Percentiles rank a stretch among this genome's conserved stretches.
These are phyloP conservation scores for Cinara cedri DNA, from an alignment of 2,888 invertebrate species.

Conservation along the genomic window DNA sequence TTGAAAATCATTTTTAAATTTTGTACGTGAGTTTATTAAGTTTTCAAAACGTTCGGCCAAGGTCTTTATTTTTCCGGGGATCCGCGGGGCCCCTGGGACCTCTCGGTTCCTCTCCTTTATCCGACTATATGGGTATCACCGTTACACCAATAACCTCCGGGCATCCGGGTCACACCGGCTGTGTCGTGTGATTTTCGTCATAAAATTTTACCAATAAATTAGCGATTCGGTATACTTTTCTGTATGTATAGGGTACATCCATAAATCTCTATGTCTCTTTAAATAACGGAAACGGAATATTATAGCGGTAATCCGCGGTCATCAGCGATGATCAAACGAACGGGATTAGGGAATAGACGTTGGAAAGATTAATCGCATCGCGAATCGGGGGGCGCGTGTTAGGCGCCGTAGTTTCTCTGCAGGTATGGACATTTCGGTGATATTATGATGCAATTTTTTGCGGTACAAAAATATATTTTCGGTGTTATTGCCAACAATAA, in stretches of 20 bases:
- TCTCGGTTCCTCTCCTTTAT: too few relatives aligned
- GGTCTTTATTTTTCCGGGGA: too few relatives aligned
- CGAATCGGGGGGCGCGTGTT: neutral
- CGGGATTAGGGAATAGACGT: slow-evolving; percentile 3
- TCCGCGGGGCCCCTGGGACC: too few relatives aligned
- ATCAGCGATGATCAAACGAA: slow-evolving; percentile 7
- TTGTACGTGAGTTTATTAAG: too few relatives aligned
- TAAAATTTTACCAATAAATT: neutral
- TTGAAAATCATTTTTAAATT: too few relatives aligned
- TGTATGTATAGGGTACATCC: neutral
- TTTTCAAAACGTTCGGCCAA: too few relatives aligned
- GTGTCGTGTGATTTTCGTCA: neutral
- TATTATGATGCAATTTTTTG: neutral
- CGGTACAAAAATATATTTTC: neutral
- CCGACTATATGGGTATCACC: too few relatives aligned
- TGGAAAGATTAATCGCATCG: slow-evolving; percentile 1
- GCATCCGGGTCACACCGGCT: neutral
- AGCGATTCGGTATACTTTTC: neutral
- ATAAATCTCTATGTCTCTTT: slow-evolving; percentile 5
- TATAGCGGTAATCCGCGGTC: neutral
- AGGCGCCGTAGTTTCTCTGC: neutral
- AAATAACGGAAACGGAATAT: neutral
- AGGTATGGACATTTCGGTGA: neutral
- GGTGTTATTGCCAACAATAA: neutral
- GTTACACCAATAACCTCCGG: too few relatives aligned